Base-by-base conservation (phyloP, 1,140 invertebrate genomes). In the Aphelenchoides avenae region DNA sequence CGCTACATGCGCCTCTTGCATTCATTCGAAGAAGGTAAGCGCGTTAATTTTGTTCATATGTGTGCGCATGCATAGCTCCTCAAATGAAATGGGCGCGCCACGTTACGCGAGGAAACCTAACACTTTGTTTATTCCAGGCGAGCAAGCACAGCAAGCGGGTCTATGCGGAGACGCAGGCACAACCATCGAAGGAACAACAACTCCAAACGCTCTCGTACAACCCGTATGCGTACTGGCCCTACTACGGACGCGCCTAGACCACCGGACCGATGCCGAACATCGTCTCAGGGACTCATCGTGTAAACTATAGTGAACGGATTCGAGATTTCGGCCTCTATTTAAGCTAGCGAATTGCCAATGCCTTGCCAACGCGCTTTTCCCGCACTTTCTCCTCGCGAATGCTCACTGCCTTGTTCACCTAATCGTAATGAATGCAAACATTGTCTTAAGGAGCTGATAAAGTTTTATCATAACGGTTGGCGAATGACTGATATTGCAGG, bases 11-110 rank as follows among this genome's bases (percentile, higher is more conserved):
- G 55, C 55, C 13, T 68, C 71, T 1, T 73, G 70, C 58, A 37
- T 73, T 24, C 69, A 73, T 31, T 76, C 70, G 3, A 71, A 67
- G 55, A 73, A 73, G 57, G 69, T 71, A 9, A 50, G 11, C 39
- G 20, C 31, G 5, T 13, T 41, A 6, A 7, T 43, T 43, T 4
- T 13, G 20, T 54, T 54, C 30, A 6, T 6, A 18, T 31, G 2
- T n/a, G 1, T 5, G 22, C 15, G 6, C 24, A 4, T 33, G 9
- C 30, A 26, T 13, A 52, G 3, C 7, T 51, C 1, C 4, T 44
- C 9, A 52, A 53, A 33, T 31, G 18, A 13, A 52, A 22, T 44
- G n/a, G n/a, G n/a, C n/a, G n/a, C n/a, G n/a, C 5, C 22, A 15
- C 15, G 5, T 39, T 15, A 39, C 37, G 15, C 5, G n/a, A 15